Evolutionary conservation across 2,888 invertebrate genomes (phyloP), one percentile per base, ranked within the genome.

Genomic region (Suillia variegata): DNA sequence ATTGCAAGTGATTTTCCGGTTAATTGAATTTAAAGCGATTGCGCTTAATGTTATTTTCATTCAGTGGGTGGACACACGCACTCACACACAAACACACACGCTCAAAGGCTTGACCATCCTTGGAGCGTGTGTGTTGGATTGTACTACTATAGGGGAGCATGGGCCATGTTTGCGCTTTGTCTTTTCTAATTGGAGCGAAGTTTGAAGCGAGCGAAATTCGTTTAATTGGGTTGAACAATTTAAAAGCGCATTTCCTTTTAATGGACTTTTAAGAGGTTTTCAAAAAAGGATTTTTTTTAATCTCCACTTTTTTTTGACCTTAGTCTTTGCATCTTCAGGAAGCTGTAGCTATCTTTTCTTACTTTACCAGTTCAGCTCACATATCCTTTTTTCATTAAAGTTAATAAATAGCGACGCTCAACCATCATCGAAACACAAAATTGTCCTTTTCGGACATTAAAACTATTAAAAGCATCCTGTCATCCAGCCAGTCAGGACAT

Each of bases 1-100:
- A 71, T 76, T 76, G 73, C 74, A 69, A 78, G 78, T 79, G 79
- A 79, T 79, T 79, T 79, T 78, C 72, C 76, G 79, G 76, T 79
- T 79, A 79, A 79, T 79, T 79, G 79, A 79, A 79, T 79, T 78
- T 78, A 77, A 79, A 79, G 76, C 77, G 78, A 75, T 74, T 72
- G 73, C 74, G 68, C 72, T 75, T 76, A 76, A 73, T 66, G 67
- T 21, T 69, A n/a, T 38, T 6, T 26, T 26, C 10, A 69, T 69
- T 66, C 60, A n/a, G 15, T 4, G 12, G 38, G 4, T 38, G 38
- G 13, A 13, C 38, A 38, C 6, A 38, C 38, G n/a, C n/a, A n/a
- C n/a, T n/a, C n/a, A n/a, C n/a, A n/a, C n/a, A n/a, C n/a, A n/a
- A n/a, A n/a, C n/a, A n/a, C n/a, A n/a, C n/a, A n/a, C n/a, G n/a